Conservation (phyloP, 2,888 invertebrate genomes). For the Digitonthophagus gazella region DNA sequence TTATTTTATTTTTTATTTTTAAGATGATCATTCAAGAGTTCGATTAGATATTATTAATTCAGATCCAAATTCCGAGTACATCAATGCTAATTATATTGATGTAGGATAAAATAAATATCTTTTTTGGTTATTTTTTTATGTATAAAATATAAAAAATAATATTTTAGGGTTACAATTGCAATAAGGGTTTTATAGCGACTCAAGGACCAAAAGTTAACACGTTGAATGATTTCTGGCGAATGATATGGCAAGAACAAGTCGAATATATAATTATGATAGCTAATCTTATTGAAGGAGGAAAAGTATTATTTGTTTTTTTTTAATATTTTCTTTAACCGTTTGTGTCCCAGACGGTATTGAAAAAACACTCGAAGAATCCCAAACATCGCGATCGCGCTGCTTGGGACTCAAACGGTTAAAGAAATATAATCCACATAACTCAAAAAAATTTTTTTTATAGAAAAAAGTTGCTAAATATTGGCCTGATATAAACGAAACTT, state of each 20-base stretch:
- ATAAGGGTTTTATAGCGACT: conserved; percentile 46
- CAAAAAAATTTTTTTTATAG: conserved; percentile 35
- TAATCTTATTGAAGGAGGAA: conserved; percentile 52
- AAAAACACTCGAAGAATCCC: too few relatives aligned
- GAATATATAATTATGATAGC: conserved; percentile 54
- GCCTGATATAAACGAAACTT: conserved; percentile 51
- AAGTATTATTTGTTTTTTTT: too few relatives aligned
- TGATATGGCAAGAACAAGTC: conserved; percentile 54
- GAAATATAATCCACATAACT: background rate
- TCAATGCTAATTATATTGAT: conserved; percentile 56
- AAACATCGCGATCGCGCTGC: too few relatives aligned
- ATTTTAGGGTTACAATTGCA: conserved; percentile 42
- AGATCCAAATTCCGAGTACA: conserved; percentile 52
- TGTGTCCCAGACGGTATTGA: background rate
- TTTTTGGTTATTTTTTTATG: background rate
- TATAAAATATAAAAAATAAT: background rate
- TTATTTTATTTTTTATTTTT: conserved; percentile 30
- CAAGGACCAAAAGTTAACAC: conserved; percentile 47
- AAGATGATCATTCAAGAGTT: conserved; percentile 56
- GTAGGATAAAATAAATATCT: conserved; percentile 37
- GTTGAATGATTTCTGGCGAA: conserved; percentile 47
- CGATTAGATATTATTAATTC: conserved; percentile 45
- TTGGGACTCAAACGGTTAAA: too few relatives aligned
- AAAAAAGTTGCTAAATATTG: conserved; percentile 56
- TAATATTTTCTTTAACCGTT: background rate